These are phyloP conservation scores for Drosophila ironensis DNA, from an alignment of 1,140 invertebrate species.

Conservation along the genomic window DNA sequence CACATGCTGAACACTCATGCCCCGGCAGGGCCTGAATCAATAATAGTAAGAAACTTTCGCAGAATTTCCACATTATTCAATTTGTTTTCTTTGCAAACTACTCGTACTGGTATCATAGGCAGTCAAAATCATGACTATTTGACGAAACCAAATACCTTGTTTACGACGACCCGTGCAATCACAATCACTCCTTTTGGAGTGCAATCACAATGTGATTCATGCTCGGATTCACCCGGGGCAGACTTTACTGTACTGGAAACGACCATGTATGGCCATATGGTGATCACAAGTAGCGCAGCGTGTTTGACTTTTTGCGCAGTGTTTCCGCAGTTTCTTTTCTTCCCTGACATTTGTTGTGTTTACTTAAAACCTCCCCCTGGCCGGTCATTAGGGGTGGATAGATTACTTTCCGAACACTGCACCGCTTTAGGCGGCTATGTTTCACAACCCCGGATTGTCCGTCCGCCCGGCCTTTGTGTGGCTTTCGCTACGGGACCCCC, in stretches of 20 bases:
- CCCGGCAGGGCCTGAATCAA: too few relatives aligned
- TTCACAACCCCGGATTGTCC: slow-evolving; percentile 4
- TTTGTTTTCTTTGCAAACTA: background rate
- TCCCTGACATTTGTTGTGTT: slow-evolving; percentile 10
- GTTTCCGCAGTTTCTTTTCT: slow-evolving; percentile 18
- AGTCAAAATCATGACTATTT: too few relatives aligned
- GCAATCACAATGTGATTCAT: background rate
- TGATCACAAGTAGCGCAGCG: slow-evolving; percentile 23
- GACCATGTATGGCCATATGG: slow-evolving; percentile 7
- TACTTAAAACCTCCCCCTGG: slow-evolving; percentile 26
- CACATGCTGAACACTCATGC: too few relatives aligned
- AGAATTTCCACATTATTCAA: background rate
- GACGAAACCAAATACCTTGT: background rate
- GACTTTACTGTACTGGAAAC: slow-evolving; percentile 1
- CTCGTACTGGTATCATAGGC: background rate
- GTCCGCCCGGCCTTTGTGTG: background rate
- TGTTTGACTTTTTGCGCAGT: slow-evolving; percentile 41
- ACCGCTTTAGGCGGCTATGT: slow-evolving; percentile 23
- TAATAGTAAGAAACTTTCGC: too few relatives aligned
- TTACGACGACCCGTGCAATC: too few relatives aligned
- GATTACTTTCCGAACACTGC: slow-evolving; percentile 36
- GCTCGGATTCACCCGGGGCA: background rate
- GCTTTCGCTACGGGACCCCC: background rate
- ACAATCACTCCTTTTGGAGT: background rate
- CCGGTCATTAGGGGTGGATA: slow-evolving; percentile 25